phyloP scores from a whole-genome alignment of 2,888 invertebrate genomes.

The Entomobrya proxima region DNA sequence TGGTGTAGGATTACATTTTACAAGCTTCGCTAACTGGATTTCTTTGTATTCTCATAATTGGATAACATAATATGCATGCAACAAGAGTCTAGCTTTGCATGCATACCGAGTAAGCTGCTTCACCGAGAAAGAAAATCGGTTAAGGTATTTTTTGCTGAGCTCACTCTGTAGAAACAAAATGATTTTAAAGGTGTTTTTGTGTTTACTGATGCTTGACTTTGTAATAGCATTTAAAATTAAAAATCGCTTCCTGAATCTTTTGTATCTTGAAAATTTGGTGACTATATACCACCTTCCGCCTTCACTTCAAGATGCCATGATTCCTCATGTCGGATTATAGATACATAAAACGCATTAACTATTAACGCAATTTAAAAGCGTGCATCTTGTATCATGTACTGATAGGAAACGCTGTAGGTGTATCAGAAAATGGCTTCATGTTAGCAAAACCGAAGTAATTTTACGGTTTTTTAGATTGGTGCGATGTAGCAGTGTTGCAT shows the following conservation, averaged over 20 bases:
- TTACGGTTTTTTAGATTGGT: neutral
- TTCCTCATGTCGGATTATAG: neutral
- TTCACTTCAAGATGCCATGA: neutral
- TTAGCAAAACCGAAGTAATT: slow-evolving; percentile 4
- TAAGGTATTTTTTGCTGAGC: too few species aligned
- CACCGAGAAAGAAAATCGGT: too few species aligned
- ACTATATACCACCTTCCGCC: slow-evolving; percentile 3
- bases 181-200: slow-evolving; percentile 12
- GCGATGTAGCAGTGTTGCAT: neutral
- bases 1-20: neutral
- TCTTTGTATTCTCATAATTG: neutral
- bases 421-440: neutral
- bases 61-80: neutral
- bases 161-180: neutral
- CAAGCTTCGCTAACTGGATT: slow-evolving; percentile 1
- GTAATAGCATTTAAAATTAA: neutral
- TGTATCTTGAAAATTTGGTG: neutral
- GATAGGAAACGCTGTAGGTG: too few species aligned
- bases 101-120: too few species aligned
- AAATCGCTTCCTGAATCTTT: slow-evolving; percentile 13
- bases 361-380: too few species aligned
- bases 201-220: slow-evolving; percentile 22
- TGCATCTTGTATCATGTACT: too few species aligned
- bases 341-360: neutral
- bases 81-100: too few species aligned